Base-by-base conservation (phyloP, 2,888 invertebrate species). In the Hecatera dysodea region DNA sequence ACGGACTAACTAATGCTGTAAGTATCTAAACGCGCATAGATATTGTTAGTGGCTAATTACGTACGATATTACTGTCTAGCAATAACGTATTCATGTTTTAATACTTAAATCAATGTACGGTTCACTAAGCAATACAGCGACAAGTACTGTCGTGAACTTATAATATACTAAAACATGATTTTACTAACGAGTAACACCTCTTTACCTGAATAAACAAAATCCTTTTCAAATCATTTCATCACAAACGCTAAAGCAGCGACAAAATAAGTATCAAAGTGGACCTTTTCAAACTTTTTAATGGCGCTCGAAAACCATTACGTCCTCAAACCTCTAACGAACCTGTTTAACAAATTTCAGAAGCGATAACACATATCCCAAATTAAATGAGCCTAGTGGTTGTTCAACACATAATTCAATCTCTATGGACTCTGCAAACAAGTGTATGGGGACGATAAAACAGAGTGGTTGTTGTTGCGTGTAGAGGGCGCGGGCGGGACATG, bases 381-480 rank as follows among this genome's bases (percentile, higher is more conserved):
- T 83, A 87, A 86, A 87, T 87, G 83, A 85, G 82, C 83, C 77
- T 81, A 72, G 75, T 80, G 77, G 81, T 84, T 82, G 81, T 78
- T 81, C 78, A 82, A 82, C 81, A 84, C 87, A 87, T 89, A 88
- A 86, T 89, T 87, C 87, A 87, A 87, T 89, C 88, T 86, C 88
- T 82, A 86, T 83, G 83, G 87, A 86, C 87, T 85, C 84, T 84
- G 83, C 87, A 89, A 88, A 89, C 89, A 89, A 89, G 89, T 88
- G 89, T 87, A 81, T 74, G 74, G 82, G 74, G 85, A 86, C 83
- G 89, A 89, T 89, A 89, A 88, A 89, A 87, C 87, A 78, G 79
- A 79, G 80, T 81, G 78, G 78, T 79, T 80, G 87, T 86, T 78
- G 80, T 78, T 57, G 78, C 75, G 77, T 78, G 78, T 77, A 75